phyloP scores from a whole-genome alignment of 2,113 vertebrate genomes.

The Dromas ardeola region DNA sequence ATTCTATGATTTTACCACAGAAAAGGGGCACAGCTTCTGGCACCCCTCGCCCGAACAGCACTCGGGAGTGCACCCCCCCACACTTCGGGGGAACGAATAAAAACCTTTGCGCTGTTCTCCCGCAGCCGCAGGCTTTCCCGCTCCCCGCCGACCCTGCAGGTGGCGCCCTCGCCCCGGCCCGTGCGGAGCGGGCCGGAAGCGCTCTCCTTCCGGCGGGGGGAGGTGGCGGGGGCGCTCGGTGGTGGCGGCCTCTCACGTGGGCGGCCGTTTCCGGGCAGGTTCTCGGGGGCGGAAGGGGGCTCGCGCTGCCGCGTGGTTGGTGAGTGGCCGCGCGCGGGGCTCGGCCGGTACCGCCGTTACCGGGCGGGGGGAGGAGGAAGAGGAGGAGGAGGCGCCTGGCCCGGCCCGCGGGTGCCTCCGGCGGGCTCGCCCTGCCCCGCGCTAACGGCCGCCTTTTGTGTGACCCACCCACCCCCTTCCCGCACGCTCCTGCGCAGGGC shows the following conservation, averaged over 20 bases:
- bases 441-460: constrained; percentile 17
- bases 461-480: neutral
- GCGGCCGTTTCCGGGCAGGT: neutral
- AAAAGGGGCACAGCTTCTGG: neutral
- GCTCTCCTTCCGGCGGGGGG: neutral
- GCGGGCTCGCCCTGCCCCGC: neutral
- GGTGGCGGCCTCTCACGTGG: neutral
- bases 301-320: neutral
- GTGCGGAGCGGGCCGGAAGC: neutral
- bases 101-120: neutral
- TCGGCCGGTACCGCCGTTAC: neutral
- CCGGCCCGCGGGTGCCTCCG: neutral
- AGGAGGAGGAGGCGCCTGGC: neutral
- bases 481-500: neutral
- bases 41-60: neutral
- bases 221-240: neutral
- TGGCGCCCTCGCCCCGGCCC: neutral
- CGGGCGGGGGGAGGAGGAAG: neutral
- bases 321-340: neutral
- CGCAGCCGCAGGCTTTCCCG: neutral
- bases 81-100: neutral
- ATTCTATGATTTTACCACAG: neutral
- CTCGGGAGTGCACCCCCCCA: neutral
- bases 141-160: neutral
- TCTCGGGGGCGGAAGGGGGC: neutral